These are phyloP conservation scores for Tipula lateralis DNA, from an alignment of 2,888 invertebrate genomes.

Conservation along the genomic window DNA sequence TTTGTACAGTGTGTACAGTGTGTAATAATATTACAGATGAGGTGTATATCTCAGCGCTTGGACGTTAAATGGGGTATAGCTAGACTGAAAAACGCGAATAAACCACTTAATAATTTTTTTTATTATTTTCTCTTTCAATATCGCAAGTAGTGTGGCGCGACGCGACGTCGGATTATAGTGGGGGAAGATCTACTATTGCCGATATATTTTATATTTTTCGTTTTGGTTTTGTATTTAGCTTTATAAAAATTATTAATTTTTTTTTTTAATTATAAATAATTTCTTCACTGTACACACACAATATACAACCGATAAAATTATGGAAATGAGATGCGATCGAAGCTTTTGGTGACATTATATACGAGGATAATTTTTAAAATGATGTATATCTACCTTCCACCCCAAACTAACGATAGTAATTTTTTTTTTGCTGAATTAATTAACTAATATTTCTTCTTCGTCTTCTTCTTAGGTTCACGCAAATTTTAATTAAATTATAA, in stretches of 20 bases:
- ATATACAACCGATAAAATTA: neutral
- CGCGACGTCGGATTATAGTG: neutral
- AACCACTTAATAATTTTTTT: constrained; percentile 27
- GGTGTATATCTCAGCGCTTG: constrained; percentile 26
- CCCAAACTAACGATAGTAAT: neutral
- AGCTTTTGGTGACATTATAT: neutral
- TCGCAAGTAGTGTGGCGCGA: neutral
- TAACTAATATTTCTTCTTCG: neutral
- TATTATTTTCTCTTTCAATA: constrained; percentile 29
- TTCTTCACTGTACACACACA: neutral
- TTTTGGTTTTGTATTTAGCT: neutral
- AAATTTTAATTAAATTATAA: neutral
- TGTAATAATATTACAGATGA: neutral
- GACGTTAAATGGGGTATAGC: constrained; percentile 27
- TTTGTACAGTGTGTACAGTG: neutral
- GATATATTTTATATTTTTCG: neutral
- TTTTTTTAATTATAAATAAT: neutral
- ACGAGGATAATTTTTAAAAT: neutral
- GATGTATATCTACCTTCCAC: neutral
- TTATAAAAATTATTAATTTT: neutral
- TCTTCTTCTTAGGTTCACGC: neutral
- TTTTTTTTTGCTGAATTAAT: neutral
- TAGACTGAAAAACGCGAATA: constrained; percentile 29
- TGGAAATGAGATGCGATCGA: neutral
- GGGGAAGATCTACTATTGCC: neutral